A percentile compares a stretch with the other conserved stretches of the same genome.
Conservation (phyloP, 2,797 vertebrate species). For the Austrolebias charrua region DNA sequence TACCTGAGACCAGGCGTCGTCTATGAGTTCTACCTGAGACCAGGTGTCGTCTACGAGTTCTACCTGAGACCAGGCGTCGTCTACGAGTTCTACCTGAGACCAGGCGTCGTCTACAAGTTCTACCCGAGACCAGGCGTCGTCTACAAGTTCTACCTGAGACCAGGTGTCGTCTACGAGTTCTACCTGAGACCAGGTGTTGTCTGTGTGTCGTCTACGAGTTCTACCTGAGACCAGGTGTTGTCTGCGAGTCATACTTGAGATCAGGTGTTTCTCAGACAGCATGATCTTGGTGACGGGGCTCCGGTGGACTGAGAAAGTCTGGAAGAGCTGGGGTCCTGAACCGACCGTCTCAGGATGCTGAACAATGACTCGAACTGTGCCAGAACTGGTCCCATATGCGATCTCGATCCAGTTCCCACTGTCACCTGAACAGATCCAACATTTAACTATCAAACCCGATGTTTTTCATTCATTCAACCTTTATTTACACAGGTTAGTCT, state of each 20-base stretch:
- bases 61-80: too few species aligned
- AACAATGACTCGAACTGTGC: slow-evolving; percentile 88
- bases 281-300: slow-evolving; percentile 92
- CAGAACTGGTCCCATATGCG: slow-evolving; percentile 90
- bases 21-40: neutral
- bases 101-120: too few species aligned
- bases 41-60: too few species aligned
- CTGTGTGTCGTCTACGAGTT: too few species aligned
- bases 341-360: slow-evolving; percentile 93
- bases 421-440: slow-evolving; percentile 78
- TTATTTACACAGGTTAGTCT: too few species aligned
- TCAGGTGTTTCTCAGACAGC: slow-evolving; percentile 92
- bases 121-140: neutral
- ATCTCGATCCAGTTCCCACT: slow-evolving; percentile 96
- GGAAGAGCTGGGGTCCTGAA: slow-evolving; percentile 91
- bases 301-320: slow-evolving; percentile 92
- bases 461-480: too few species aligned
- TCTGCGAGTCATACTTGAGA: slow-evolving; percentile 40
- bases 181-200: too few species aligned
- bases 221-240: too few species aligned
- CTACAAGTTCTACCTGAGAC: too few species aligned
- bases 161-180: too few species aligned
- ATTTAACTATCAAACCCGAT: too few species aligned
- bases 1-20: too few species aligned
- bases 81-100: neutral